Evolutionary conservation across 2,113 vertebrate genomes (phyloP), one percentile per base, ranked within the genome.

Genomic region (Microtus montanus): DNA sequence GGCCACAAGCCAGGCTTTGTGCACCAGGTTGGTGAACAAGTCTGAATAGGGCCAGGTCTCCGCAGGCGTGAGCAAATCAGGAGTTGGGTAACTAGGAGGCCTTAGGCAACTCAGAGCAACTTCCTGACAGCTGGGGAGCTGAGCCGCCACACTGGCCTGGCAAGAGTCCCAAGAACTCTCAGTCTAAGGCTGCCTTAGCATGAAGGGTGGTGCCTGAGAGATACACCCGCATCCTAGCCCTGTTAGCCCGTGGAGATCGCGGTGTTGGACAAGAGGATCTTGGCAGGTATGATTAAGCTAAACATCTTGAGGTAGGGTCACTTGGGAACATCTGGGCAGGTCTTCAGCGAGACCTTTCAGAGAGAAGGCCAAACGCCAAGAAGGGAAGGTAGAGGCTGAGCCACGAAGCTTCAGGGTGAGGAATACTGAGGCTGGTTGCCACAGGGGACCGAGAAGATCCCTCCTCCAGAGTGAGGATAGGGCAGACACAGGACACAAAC

Each of bases 81-180:
- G n/a, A 73, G 15, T 61, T 85, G 38, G 35, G 8, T 11, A 19
- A 35, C 8, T 44, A 41, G 54, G 41, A 58, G 66, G 78, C 64
- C 22, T 26, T 41, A 6, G 52, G 70, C 44, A 41, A 58, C 54
- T 49, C 10, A 5, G 64, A 79, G 41, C 22, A 71, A 26, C 71
- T 49, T 84, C 22, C 41, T 26, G 82, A 63, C 26, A 9, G 66
- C 22, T 58, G 15, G 79, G 58, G 0, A 73, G 2, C 44, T 7
- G 26, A 63, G 12, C 58, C 2, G 4, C 41, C 79, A 75, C 26
- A 28, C 1, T 0, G 0, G 70, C 1, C 33, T 13, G n/a, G 79
- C 38, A 44, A 26, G 41, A 26, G 0, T 41, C 9, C 19, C 7
- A 2, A 11, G 30, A 68, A 24, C 7, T 41, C 41, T 44, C 9